These are phyloP conservation scores for Thripadectes ignobilis DNA, from an alignment of 2,797 vertebrate genomes.

Conservation along the genomic window DNA sequence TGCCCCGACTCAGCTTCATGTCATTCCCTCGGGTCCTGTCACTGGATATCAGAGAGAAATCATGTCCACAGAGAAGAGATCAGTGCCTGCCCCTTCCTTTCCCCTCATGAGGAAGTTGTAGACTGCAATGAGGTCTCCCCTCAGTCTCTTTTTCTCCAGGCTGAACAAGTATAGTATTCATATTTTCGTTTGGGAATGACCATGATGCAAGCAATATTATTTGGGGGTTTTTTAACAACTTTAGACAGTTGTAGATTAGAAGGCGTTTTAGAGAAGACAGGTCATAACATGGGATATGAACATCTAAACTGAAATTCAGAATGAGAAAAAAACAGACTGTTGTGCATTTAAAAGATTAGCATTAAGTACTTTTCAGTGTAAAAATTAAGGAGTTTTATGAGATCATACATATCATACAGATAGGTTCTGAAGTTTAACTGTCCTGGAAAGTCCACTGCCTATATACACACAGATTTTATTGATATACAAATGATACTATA, in stretches of 20 bases:
- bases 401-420: neutral
- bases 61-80: neutral
- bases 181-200: neutral
- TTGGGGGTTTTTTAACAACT: neutral
- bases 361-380: neutral
- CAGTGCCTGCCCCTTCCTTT: neutral
- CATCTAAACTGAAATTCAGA: neutral
- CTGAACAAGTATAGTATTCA: neutral
- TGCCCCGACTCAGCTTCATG: fast-evolving
- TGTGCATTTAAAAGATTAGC: neutral
- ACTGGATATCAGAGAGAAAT: neutral
- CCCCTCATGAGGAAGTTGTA: neutral
- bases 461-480: neutral
- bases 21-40: neutral
- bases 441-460: neutral
- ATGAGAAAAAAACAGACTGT: neutral
- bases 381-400: neutral
- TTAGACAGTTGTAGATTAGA: neutral
- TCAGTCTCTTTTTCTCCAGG: neutral
- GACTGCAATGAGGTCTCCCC: neutral
- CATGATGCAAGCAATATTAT: neutral
- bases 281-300: neutral
- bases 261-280: neutral
- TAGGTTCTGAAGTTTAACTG: neutral
- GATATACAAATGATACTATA: neutral